These are phyloP conservation scores for Mellilla xanthometata DNA, from an alignment of 2,888 invertebrate species.

Conservation along the genomic window DNA sequence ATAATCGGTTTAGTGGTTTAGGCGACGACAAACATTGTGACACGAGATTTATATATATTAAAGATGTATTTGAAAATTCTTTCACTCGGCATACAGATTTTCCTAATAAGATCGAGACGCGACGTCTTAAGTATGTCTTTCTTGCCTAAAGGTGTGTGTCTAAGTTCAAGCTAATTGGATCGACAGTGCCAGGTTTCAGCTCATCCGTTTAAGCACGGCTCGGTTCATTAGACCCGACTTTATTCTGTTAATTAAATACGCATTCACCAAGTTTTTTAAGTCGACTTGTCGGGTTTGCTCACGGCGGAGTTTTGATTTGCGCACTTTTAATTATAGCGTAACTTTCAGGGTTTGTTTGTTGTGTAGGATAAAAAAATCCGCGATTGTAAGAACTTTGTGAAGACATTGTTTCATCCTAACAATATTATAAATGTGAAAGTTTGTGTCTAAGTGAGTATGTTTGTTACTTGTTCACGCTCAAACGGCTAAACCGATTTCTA, in stretches of 20 bases:
- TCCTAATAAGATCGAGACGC: too few species aligned
- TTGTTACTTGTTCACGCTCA: too few species aligned
- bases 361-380: not conserved
- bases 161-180: slow-evolving; percentile 67
- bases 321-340: slow-evolving; percentile 13
- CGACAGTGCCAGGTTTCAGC: slow-evolving; percentile 62
- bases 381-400: too few species aligned
- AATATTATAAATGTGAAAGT: too few species aligned
- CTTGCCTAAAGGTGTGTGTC: slow-evolving; percentile 70
- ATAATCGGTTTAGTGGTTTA: too few species aligned
- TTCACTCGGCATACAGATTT: too few species aligned
- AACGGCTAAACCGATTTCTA: too few species aligned
- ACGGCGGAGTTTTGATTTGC: slow-evolving; percentile 17
- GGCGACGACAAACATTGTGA: too few species aligned
- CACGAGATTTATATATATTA: too few species aligned
- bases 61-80: too few species aligned
- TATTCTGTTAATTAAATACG: slow-evolving; percentile 65
- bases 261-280: slow-evolving; percentile 46
- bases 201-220: slow-evolving; percentile 74
- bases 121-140: slow-evolving; percentile 72
- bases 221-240: slow-evolving; percentile 71
- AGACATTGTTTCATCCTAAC: too few species aligned
- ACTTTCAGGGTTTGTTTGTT: slow-evolving; percentile 15
- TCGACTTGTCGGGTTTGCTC: slow-evolving; percentile 4
- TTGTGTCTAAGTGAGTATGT: too few species aligned